Percentiles rank a stretch among this genome's conserved stretches.
phyloP scores from a whole-genome alignment of 64 coral and sea anemone genomes.

The Acropora tenuis region DNA sequence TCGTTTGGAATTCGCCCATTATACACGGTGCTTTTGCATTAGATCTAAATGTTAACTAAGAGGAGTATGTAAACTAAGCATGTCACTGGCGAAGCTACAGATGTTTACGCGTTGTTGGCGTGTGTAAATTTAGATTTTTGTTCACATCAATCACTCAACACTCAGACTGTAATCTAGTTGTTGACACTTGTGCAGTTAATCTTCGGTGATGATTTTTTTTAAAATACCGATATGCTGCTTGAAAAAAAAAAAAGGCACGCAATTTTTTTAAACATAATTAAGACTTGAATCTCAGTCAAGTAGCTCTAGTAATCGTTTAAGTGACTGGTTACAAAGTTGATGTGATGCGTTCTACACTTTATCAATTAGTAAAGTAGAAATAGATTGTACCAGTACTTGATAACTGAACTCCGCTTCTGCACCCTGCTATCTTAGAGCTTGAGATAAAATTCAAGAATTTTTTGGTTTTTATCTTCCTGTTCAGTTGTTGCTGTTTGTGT shows the following conservation, averaged over 20 bases:
- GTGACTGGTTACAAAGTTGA: too few relatives aligned
- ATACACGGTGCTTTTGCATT: not conserved
- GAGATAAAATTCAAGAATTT: too few relatives aligned
- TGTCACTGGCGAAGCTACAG: not conserved
- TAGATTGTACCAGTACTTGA: too few relatives aligned
- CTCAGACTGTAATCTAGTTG: not conserved
- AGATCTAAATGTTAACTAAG: not conserved
- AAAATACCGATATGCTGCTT: slow-evolving; percentile 5
- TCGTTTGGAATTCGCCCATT: not conserved
- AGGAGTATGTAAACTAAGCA: not conserved
- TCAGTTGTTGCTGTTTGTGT: too few relatives aligned
- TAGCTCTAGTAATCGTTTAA: too few relatives aligned
- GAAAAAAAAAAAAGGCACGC: not conserved
- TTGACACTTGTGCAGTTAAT: not conserved
- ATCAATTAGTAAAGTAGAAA: too few relatives aligned
- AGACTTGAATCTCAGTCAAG: not conserved
- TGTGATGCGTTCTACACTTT: too few relatives aligned
- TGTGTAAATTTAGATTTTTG: not conserved
- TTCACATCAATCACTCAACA: not conserved
- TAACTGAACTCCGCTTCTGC: too few relatives aligned
- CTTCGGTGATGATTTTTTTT: not conserved
- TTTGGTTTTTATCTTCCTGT: too few relatives aligned
- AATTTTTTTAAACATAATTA: not conserved
- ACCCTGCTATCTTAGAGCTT: too few relatives aligned
- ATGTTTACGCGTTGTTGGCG: not conserved